Evolutionary conservation across 1,140 invertebrate species (phyloP), one percentile per base, ranked within the genome.

Genomic region (Dendroctonus ponderosae): DNA sequence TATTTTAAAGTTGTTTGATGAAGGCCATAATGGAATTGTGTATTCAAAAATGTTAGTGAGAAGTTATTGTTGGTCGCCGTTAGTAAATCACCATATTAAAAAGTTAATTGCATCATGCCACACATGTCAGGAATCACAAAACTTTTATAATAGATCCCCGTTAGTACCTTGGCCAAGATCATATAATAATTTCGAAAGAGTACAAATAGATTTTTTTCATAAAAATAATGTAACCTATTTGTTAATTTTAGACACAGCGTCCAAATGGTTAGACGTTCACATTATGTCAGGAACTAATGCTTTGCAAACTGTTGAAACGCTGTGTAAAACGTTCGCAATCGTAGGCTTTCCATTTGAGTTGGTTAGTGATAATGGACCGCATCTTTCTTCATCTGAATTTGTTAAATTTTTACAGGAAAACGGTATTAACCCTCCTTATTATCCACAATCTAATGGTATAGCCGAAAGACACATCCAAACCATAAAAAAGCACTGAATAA

Each of bases 21-120:
- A 63, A 15, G 11, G 58, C 6, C 79, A 83, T 68, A 69, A 76
- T 51, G 79, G 81, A 2, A 79, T 81, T 6, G 71, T 77, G 2
- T 73, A 77, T 53, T 79, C 78, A 70, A 82, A 82, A 65, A 50
- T 62, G 8, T 48, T 77, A 6, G 76, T 80, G 6, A 51, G 81
- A 0, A 72, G 62, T 4, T 77, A 77, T 44, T 66, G 80, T 0
- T 84, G 76, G 74, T 84, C 80, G 81, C 77, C n/a, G n/a, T n/a
- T n/a, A n/a, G n/a, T n/a, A n/a, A n/a, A n/a, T n/a, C n/a, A n/a
- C n/a, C n/a, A n/a, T n/a, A n/a, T n/a, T n/a, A n/a, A n/a, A n/a
- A n/a, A n/a, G n/a, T n/a, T n/a, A n/a, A n/a, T n/a, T n/a, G n/a
- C n/a, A n/a, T n/a, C n/a, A n/a, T n/a, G n/a, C n/a, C n/a, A n/a